Evolutionary conservation across 2,888 invertebrate species (phyloP).

Genomic region (Aphidius colemani): DNA sequence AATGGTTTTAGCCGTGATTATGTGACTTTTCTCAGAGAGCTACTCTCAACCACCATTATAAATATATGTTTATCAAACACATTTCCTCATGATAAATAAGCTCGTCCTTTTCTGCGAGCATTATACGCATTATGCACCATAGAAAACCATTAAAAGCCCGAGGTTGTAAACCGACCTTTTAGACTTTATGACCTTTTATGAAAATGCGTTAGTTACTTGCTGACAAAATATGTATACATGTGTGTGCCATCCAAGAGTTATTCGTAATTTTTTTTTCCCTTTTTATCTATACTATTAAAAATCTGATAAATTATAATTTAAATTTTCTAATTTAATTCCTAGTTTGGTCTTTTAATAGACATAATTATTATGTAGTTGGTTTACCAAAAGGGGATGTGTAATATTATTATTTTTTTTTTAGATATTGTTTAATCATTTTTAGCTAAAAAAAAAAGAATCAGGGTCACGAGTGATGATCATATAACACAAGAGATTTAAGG

Average conservation of each 20-base stretch:
- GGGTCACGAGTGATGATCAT: background rate
- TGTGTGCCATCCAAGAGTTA: conserved; percentile 19
- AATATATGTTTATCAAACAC: conserved; percentile 8
- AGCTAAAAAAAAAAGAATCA: background rate
- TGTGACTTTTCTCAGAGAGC: conserved; percentile 8
- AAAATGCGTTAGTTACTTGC: conserved; percentile 44
- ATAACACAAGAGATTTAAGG: conserved; percentile 5
- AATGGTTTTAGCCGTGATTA: conserved; percentile 21
- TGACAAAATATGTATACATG: conserved; percentile 22
- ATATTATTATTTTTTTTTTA: no score
- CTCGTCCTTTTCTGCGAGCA: conserved; percentile 35
- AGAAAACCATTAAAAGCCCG: conserved; percentile 32
- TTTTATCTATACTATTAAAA: background rate
- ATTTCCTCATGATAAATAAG: conserved; percentile 36
- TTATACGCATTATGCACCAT: conserved; percentile 36
- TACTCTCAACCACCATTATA: conserved; percentile 15
- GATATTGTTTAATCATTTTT: background rate
- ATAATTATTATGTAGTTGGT: background rate
- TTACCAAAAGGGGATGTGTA: no score
- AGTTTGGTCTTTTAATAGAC: background rate
- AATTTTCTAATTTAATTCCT: background rate
- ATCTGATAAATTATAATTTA: background rate
- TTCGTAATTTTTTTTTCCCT: background rate
- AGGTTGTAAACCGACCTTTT: conserved; percentile 53
- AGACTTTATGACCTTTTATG: conserved; percentile 53